Evolutionary conservation across 23 tunicate genomes (phyloP).

Genomic region (Halocynthia roretzi): DNA sequence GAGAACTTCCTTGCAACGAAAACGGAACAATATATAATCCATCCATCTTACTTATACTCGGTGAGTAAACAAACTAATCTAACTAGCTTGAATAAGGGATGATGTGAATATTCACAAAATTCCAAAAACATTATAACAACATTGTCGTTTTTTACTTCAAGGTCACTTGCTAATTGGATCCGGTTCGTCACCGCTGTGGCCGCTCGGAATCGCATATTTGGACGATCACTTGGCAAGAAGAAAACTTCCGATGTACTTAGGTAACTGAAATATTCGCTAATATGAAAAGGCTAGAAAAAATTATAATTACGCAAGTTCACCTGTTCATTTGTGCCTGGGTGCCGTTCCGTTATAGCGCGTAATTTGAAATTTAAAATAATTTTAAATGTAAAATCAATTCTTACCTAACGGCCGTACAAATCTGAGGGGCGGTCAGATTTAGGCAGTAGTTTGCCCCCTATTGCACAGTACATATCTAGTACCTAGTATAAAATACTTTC

Average conservation of each 20-base stretch:
- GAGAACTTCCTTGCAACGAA: slow-evolving; percentile 60
- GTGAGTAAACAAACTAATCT: slow-evolving; percentile 12
- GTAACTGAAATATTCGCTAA: slow-evolving; percentile 5
- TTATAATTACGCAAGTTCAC: no score
- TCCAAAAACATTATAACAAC: neutral
- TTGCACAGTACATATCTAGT: no score
- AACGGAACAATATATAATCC: slow-evolving; percentile 70
- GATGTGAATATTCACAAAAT: neutral
- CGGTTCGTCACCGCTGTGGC: slow-evolving; percentile 83
- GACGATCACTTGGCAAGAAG: slow-evolving; percentile 75
- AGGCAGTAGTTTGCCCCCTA: no score
- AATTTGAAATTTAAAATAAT: no score
- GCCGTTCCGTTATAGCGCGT: no score
- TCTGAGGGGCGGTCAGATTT: no score
- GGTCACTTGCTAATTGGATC: slow-evolving; percentile 75
- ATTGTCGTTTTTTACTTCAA: slow-evolving; percentile 1
- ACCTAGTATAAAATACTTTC: neutral
- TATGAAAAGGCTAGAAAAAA: no score
- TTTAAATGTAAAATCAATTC: no score
- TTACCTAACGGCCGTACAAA: no score
- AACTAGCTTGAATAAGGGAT: no score
- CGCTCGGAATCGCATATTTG: slow-evolving; percentile 77
- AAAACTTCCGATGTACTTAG: slow-evolving; percentile 71
- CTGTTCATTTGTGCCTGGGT: no score
- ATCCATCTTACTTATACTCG: slow-evolving; percentile 64